Conservation (phyloP, 2,797 vertebrate species). For the Eulemur mongoz region DNA sequence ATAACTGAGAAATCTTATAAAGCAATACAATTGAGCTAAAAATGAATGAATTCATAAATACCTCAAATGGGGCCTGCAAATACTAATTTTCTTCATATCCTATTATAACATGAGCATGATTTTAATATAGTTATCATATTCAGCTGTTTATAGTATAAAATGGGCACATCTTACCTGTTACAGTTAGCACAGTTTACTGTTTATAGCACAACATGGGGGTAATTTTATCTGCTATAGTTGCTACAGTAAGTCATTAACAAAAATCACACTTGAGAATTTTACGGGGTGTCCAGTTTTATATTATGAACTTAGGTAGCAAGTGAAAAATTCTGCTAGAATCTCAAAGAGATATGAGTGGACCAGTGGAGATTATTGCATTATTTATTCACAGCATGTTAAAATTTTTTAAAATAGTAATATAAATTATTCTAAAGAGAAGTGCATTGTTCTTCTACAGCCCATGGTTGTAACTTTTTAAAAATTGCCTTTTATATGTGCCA, state of each 20-base stretch:
- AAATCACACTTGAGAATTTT: constrained; percentile 7
- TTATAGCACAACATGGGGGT: neutral
- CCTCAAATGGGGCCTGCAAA: neutral
- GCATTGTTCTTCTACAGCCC: neutral
- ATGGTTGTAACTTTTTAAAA: neutral
- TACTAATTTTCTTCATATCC: neutral
- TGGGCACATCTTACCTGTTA: neutral
- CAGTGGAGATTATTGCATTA: neutral
- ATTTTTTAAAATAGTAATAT: neutral
- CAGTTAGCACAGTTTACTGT: neutral
- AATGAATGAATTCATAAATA: neutral
- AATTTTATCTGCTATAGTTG: neutral
- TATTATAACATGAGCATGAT: neutral
- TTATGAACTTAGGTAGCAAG: neutral
- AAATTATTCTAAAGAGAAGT: neutral
- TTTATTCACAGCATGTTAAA: neutral
- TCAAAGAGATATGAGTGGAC: neutral
- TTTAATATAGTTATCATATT: neutral
- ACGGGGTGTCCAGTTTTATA: neutral
- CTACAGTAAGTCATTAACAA: neutral
- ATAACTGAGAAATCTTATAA: neutral
- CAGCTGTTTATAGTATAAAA: neutral
- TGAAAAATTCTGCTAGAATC: neutral
- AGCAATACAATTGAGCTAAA: neutral
- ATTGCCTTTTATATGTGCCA: neutral